Conservation (phyloP, 1,140 invertebrate genomes). For the Drosophila takahashii region DNA sequence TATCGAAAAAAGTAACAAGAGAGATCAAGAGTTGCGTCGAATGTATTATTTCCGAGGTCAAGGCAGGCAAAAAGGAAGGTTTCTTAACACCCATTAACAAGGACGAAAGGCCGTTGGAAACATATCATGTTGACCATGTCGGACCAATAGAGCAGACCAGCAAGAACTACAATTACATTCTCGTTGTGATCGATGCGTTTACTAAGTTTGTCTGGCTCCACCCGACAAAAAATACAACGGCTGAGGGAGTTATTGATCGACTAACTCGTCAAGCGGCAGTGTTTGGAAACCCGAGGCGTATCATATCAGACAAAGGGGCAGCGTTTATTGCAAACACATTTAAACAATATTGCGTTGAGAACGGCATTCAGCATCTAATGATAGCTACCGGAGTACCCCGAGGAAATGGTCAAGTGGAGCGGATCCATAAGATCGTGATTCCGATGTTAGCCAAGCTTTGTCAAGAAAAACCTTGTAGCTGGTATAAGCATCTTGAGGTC, state of each 20-base stretch:
- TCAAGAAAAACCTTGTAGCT: neutral
- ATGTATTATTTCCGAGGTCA: neutral
- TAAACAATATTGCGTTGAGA: too few relatives aligned
- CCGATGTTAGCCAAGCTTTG: neutral
- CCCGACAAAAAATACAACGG: neutral
- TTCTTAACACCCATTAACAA: neutral
- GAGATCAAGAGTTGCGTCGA: neutral
- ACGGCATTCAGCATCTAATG: too few relatives aligned
- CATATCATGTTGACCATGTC: neutral
- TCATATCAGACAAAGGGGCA: neutral
- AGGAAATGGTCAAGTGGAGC: neutral
- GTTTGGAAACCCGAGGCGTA: neutral
- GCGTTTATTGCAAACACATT: neutral
- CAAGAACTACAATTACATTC: slow-evolving; percentile 1
- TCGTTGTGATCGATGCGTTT: neutral
- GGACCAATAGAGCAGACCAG: neutral
- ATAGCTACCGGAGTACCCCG: neutral
- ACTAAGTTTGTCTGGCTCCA: neutral
- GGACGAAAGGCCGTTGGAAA: neutral
- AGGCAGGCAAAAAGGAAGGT: neutral
- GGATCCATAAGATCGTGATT: neutral
- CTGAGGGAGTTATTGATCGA: neutral
- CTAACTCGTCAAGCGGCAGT: neutral
- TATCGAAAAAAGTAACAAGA: neutral
- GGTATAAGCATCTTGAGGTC: neutral